Evolutionary conservation across 2,113 vertebrate genomes (phyloP).

Genomic region (Pluvianellus socialis): DNA sequence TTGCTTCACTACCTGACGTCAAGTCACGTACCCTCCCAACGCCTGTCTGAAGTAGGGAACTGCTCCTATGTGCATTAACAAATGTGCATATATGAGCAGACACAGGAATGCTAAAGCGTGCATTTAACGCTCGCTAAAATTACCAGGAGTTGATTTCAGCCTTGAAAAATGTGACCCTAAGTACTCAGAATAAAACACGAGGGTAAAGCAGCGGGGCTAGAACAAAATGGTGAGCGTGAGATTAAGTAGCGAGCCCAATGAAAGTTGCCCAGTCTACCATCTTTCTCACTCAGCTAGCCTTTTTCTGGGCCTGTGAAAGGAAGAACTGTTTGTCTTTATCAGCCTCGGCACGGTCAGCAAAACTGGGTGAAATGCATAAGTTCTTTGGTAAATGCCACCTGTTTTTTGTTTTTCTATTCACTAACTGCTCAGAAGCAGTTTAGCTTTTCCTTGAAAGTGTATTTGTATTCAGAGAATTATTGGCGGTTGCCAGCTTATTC

Average conservation of each 20-base stretch:
- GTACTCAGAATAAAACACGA: constrained; percentile 5
- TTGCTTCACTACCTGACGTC: not conserved
- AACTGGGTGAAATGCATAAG: not conserved
- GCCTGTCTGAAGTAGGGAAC: not conserved
- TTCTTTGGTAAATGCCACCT: constrained; percentile 43
- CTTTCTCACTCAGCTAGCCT: not conserved
- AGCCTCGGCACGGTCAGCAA: not conserved
- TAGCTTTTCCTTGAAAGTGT: constrained; percentile 40
- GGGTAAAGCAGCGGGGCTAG: not conserved
- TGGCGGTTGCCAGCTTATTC: constrained; percentile 12
- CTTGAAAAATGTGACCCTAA: constrained; percentile 1
- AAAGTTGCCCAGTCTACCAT: not conserved
- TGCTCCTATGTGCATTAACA: not conserved
- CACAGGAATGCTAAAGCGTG: not conserved
- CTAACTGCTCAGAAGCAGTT: not conserved
- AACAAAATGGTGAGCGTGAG: not conserved
- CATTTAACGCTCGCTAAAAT: constrained; percentile 10
- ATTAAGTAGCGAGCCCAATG: constrained; percentile 10
- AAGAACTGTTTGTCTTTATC: constrained; percentile 2
- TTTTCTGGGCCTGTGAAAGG: not conserved
- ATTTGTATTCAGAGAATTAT: constrained; percentile 42
- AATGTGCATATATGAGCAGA: not conserved
- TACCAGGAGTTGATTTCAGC: not conserved
- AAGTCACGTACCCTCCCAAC: not conserved
- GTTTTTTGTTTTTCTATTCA: constrained; percentile 19